Percentiles rank a stretch among this genome's conserved stretches.
phyloP scores from a whole-genome alignment of 2,888 invertebrate genomes.

The Drosophila mimica region DNA sequence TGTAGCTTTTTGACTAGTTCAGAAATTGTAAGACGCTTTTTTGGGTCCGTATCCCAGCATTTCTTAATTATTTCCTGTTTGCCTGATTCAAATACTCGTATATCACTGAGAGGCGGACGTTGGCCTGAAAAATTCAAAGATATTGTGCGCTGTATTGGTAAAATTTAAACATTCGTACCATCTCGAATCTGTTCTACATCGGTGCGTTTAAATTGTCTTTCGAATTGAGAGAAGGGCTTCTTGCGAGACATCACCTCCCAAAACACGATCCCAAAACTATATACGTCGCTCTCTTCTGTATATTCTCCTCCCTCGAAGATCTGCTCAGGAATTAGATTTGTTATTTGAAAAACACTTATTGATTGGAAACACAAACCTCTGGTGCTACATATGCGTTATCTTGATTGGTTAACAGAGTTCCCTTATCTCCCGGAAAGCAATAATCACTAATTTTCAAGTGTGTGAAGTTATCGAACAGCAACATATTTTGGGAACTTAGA shows the following conservation, averaged over 20 bases:
- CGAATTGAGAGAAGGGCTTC: constrained; percentile 4
- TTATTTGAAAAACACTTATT: too few relatives aligned
- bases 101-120: constrained; percentile 7
- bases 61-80: background rate
- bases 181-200: background rate
- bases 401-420: background rate
- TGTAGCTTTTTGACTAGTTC: background rate
- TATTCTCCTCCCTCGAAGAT: too few relatives aligned
- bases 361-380: background rate
- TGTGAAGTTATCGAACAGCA: constrained; percentile 6
- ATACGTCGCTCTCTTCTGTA: constrained; percentile 2
- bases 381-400: constrained; percentile 4
- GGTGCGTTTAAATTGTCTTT: fast-evolving
- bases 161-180: background rate
- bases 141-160: background rate
- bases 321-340: background rate
- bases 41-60: background rate
- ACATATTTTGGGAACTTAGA: constrained; percentile 6
- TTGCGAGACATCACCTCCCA: constrained; percentile 9
- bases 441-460: constrained; percentile 6
- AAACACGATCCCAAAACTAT: constrained; percentile 7
- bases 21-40: background rate
- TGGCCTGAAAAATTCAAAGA: background rate
- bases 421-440: background rate
- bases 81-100: background rate